A percentile compares a stretch with the other conserved stretches of the same genome.
Evolutionary conservation across 2,888 invertebrate species (phyloP).

Genomic region (Apoda limacodes): DNA sequence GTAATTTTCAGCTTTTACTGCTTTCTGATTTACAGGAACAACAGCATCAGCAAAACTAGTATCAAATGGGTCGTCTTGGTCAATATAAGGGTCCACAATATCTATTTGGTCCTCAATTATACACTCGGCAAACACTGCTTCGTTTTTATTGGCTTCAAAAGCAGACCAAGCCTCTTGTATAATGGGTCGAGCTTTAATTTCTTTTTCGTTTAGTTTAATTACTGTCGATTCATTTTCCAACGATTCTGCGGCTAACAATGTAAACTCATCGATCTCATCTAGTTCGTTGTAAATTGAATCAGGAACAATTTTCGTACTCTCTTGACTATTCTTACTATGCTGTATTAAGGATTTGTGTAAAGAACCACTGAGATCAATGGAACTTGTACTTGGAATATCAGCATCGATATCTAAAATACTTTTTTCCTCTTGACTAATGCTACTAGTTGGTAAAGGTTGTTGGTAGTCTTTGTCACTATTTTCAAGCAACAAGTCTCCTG

Average conservation of each 20-base stretch:
- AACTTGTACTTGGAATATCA: slow-evolving; percentile 74
- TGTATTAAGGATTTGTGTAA: slow-evolving; percentile 67
- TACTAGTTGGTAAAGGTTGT: slow-evolving; percentile 28
- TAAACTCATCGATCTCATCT: slow-evolving; percentile 82
- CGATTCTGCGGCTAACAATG: slow-evolving; percentile 82
- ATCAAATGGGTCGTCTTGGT: slow-evolving; percentile 85
- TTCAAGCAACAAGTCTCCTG: slow-evolving; percentile 77
- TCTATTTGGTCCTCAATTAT: slow-evolving; percentile 60
- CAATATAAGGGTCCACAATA: slow-evolving; percentile 56
- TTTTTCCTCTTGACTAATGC: slow-evolving; percentile 74
- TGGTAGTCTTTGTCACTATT: slow-evolving; percentile 52
- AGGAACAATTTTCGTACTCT: slow-evolving; percentile 21
- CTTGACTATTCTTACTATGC: slow-evolving; percentile 44
- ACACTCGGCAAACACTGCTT: slow-evolving; percentile 52
- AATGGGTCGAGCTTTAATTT: slow-evolving; percentile 51
- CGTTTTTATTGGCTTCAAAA: slow-evolving; percentile 69
- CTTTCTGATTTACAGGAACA: slow-evolving; percentile 62
- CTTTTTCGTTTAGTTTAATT: slow-evolving; percentile 47
- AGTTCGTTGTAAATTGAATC: slow-evolving; percentile 42
- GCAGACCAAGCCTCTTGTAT: slow-evolving; percentile 74
- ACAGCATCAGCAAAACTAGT: slow-evolving; percentile 85
- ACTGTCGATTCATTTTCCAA: slow-evolving; percentile 67
- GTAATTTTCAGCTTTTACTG: slow-evolving; percentile 47
- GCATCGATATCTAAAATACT: slow-evolving; percentile 82
- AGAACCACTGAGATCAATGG: slow-evolving; percentile 78